Percentiles rank a stretch among this genome's conserved stretches.
phyloP scores from a whole-genome alignment of 2,797 vertebrate genomes.

The Pangasius macronema region DNA sequence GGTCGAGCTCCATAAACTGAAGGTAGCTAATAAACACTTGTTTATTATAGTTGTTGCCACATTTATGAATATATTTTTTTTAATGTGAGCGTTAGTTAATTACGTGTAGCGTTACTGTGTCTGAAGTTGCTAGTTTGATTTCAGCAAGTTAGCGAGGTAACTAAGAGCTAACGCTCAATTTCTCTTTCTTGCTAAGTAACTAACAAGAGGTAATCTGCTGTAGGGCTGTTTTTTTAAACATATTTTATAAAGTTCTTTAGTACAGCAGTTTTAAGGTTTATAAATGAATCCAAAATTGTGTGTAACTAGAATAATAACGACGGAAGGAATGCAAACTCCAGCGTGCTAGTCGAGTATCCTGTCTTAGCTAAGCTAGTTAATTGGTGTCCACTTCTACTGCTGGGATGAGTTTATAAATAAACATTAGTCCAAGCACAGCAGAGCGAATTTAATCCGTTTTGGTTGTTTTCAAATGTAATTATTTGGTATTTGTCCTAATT shows the following conservation, averaged over 20 bases:
- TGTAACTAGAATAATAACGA: background rate
- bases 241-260: too few relatives aligned
- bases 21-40: constrained; percentile 49
- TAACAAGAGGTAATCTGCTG: background rate
- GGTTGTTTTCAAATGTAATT: background rate
- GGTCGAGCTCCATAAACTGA: constrained; percentile 63
- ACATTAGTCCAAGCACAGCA: too few relatives aligned
- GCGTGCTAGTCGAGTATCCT: background rate
- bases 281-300: background rate
- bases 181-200: background rate
- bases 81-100: background rate
- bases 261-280: background rate
- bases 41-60: background rate
- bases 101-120: background rate
- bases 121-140: background rate
- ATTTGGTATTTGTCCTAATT: background rate
- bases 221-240: background rate
- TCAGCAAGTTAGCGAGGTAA: background rate
- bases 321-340: background rate
- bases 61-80: background rate
- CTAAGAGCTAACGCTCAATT: background rate
- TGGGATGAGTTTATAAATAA: background rate
- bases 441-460: too few relatives aligned
- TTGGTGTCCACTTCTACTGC: background rate
- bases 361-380: background rate